phyloP scores from a whole-genome alignment of 2,888 invertebrate species.

The Beris chalybata region DNA sequence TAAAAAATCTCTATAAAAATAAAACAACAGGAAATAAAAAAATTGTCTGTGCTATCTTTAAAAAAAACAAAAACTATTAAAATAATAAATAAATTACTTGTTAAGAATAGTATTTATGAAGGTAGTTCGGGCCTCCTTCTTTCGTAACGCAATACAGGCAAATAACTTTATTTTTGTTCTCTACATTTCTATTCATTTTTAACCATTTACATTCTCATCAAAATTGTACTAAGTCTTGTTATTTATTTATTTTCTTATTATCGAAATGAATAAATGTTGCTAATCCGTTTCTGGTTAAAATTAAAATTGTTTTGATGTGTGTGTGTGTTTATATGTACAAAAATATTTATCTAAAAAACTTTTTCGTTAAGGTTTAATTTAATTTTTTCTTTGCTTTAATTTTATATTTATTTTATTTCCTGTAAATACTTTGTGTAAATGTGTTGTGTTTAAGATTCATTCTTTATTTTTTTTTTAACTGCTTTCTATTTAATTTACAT shows the following conservation, averaged over 20 bases:
- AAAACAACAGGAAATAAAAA: too few relatives aligned
- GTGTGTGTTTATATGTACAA: neutral
- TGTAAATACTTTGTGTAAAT: slow-evolving; percentile 7
- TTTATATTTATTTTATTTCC: neutral
- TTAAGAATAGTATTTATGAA: neutral
- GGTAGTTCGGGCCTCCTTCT: neutral
- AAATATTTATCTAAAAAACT: slow-evolving; percentile 3
- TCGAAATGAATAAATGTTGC: neutral
- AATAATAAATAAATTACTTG: slow-evolving; percentile 4
- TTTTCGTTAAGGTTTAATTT: neutral
- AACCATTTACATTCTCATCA: neutral
- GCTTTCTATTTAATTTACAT: neutral
- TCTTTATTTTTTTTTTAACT: neutral
- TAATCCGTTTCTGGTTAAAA: too few relatives aligned
- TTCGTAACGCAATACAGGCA: neutral
- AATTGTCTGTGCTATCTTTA: too few relatives aligned
- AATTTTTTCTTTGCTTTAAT: neutral
- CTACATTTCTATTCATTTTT: neutral
- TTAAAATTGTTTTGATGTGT: neutral
- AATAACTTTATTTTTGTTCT: neutral
- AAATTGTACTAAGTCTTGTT: slow-evolving; percentile 28
- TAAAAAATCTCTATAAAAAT: too few relatives aligned
- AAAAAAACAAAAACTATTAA: too few relatives aligned
- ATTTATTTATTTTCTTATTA: slow-evolving; percentile 6
- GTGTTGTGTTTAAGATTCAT: too few relatives aligned